Conservation (phyloP, 2,888 invertebrate species). For the Agrotis clavis region DNA sequence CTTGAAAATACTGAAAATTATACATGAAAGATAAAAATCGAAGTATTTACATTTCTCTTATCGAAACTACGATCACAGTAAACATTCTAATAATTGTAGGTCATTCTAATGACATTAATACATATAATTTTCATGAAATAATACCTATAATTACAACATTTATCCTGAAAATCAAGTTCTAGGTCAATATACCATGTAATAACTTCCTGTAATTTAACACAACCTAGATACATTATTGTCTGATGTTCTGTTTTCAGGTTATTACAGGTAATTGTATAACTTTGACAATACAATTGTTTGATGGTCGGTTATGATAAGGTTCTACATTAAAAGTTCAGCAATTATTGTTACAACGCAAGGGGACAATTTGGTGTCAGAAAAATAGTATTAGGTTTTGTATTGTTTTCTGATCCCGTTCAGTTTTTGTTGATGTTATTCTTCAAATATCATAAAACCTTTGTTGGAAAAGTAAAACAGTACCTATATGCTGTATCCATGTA, state of each 20-base stretch:
- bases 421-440: not conserved
- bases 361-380: constrained; percentile 11
- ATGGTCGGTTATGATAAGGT: constrained; percentile 50
- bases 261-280: constrained; percentile 46
- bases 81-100: not conserved
- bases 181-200: constrained; percentile 35
- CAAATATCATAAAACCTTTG: not conserved
- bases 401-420: not conserved
- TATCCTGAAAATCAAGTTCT: constrained; percentile 7
- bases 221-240: constrained; percentile 22
- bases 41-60: not conserved
- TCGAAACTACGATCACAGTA: constrained; percentile 19
- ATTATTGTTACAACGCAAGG: constrained; percentile 19
- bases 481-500: not conserved
- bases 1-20: constrained; percentile 14
- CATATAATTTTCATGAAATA: not conserved
- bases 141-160: not conserved
- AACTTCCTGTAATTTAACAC: constrained; percentile 56
- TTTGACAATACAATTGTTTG: constrained; percentile 59
- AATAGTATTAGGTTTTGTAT: not conserved
- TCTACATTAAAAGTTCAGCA: constrained; percentile 25
- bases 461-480: not conserved
- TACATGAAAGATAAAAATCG: constrained; percentile 12
- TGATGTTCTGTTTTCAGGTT: constrained; percentile 30
- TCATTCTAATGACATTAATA: constrained; percentile 7